These are phyloP conservation scores for Aramus guarauna DNA, from an alignment of 2,113 vertebrate species.

Conservation along the genomic window DNA sequence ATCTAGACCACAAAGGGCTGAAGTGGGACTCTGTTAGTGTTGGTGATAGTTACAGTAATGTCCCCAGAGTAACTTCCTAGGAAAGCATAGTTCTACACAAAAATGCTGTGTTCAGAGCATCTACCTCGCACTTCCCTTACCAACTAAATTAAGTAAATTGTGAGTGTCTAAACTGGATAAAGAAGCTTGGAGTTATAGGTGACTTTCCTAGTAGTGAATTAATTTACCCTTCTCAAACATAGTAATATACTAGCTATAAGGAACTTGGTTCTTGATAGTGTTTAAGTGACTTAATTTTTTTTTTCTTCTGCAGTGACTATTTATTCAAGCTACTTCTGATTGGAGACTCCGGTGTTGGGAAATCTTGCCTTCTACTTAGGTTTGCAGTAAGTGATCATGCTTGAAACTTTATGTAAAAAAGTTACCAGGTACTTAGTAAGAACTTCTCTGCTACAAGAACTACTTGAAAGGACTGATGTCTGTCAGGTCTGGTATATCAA, in stretches of 20 bases:
- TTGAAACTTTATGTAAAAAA: not conserved
- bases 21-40: not conserved
- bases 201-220: not conserved
- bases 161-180: not conserved
- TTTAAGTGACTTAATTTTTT: not conserved
- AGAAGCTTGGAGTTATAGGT: not conserved
- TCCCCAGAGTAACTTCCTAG: not conserved
- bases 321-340: conserved; percentile 99
- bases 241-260: not conserved
- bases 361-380: conserved; percentile 97
- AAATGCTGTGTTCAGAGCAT: not conserved
- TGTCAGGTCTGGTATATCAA: not conserved
- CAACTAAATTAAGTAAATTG: not conserved
- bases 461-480: not conserved
- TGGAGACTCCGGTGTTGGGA: conserved; percentile 96
- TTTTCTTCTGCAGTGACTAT: conserved; percentile 87
- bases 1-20: not conserved
- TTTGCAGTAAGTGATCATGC: conserved; percentile 92
- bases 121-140: not conserved
- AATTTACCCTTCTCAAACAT: not conserved
- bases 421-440: not conserved
- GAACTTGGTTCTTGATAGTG: not conserved
- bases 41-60: not conserved
- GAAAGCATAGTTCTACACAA: not conserved
- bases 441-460: not conserved